Base-by-base conservation (phyloP, 1,140 invertebrate genomes). In the Drosophila kikkawai region DNA sequence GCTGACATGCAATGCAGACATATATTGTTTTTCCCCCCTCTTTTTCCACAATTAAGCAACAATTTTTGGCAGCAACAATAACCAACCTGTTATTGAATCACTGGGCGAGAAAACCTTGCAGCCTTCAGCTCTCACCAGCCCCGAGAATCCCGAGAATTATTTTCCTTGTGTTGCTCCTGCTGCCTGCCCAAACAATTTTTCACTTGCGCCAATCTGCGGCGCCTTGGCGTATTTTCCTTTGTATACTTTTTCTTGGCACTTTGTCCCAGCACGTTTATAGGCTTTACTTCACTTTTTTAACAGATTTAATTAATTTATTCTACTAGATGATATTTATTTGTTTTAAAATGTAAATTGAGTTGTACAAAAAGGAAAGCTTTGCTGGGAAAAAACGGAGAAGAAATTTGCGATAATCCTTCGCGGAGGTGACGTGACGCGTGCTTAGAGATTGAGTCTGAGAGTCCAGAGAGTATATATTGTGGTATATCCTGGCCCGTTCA, bases 171-270 rank as follows among this genome's bases (percentile, higher is more conserved):
- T 29, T 80, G 44, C 37, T 47, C 19, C 57, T 60, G 45, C 50
- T 58, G 63, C 56, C 79, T 86, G 58, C 48, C 79, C 53, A 59
- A 85, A 79, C 75, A 70, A 56, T 61, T 60, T 87, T 87, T 77
- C 50, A 60, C 61, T 82, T 82, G 79, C 55, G 60, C 53, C 67
- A 71, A 51, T 45, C 34, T 36, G 50, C 61, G 63, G 45, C 39
- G 59, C 15, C 34, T 19, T 56, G 37, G 59, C 56, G 22, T 51
- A 45, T 48, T 37, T 12, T 47, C 22, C 11, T 34, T 39, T 69
- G 57, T 45, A 63, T 37, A 47, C 36, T 45, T 65, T 60, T 73
- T 55, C 19, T 22, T 82, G 45, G 32, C 71, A 82, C 69, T 55
- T 50, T 37, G 8, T 9, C 41, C 41, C 32, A 69, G 29, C 32